Percentiles rank a stretch among this genome's conserved stretches.
Evolutionary conservation across 2,113 vertebrate genomes (phyloP).

Genomic region (Oxygymnocypris stewartii): DNA sequence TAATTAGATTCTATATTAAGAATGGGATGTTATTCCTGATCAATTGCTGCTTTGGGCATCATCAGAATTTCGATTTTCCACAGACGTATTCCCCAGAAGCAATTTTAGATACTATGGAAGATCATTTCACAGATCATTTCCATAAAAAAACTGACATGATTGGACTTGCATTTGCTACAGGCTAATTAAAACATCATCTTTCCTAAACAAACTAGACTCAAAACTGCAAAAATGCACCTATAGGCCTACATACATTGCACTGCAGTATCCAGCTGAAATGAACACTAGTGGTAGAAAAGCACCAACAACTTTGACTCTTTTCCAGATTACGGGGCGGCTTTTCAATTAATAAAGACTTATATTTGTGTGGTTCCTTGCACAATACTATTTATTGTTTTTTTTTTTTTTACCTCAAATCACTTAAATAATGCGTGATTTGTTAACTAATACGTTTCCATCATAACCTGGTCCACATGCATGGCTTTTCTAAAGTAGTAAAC

Average conservation of each 20-base stretch:
- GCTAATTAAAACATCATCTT: background rate
- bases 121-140: background rate
- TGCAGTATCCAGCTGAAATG: background rate
- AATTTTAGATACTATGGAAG: background rate
- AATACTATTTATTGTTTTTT: background rate
- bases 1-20: slow-evolving; percentile 43
- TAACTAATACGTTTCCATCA: background rate
- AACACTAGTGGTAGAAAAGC: background rate
- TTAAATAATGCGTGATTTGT: background rate
- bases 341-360: background rate
- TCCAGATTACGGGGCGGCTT: background rate
- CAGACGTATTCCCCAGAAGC: background rate
- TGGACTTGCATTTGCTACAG: background rate
- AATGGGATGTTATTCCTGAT: slow-evolving; percentile 51
- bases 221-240: background rate
- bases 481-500: background rate
- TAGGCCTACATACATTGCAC: too few species aligned
- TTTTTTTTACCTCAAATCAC: background rate
- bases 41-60: slow-evolving; percentile 45
- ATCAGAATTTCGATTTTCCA: slow-evolving; percentile 2
- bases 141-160: background rate
- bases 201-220: background rate
- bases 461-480: background rate
- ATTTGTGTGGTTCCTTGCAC: background rate
- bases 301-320: background rate